Evolutionary conservation across 2,113 vertebrate species (phyloP), one percentile per base, ranked within the genome.

Genomic region (Brachypodius melanocephalos): DNA sequence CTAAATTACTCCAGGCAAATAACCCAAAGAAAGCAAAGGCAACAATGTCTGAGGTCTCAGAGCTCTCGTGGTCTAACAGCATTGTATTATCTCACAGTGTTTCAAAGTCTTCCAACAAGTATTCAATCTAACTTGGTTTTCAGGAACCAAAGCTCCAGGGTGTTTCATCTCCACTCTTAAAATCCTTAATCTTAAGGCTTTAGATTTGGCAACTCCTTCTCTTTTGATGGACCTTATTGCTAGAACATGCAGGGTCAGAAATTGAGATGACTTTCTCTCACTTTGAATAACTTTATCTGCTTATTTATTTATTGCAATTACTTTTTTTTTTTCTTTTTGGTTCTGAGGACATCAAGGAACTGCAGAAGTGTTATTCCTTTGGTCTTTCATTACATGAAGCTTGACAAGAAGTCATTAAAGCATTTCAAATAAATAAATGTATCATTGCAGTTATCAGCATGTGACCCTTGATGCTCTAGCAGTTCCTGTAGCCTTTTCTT

Each of bases 241-340:
- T 42, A 40, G 73, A 80, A 93, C 40, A 75, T 24, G 11, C 21
- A 49, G 52, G 29, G 38, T 74, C 49, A 93, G 54, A 84, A 71
- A 67, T 25, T 14, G 61, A 80, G 67, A 83, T 9, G 6, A 28
- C 16, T 78, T 63, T 34, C 71, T 58, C 65, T 76, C 57, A 77
- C 66, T 87, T 85, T 9, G 8, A 85, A 54, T 49, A 62, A 68
- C 73, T 72, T 29, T 61, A 55, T 75, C 59, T 92, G 40, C 9
- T 93, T 95, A 74, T 92, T 93, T 95, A 90, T 94, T 93, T 93
- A 94, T 88, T 80, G 58, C 8, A 59, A 18, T 18, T 58, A 46
- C 13, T 34, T 88, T 88, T 68, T 83, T 82, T 88, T 32, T n/a
- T 34, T 24, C 10, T 34, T 22, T 55, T 32, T 55, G 28, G 18